These are phyloP conservation scores for Oxyscelio sp. DNA, from an alignment of 2,888 invertebrate species.

Conservation along the genomic window DNA sequence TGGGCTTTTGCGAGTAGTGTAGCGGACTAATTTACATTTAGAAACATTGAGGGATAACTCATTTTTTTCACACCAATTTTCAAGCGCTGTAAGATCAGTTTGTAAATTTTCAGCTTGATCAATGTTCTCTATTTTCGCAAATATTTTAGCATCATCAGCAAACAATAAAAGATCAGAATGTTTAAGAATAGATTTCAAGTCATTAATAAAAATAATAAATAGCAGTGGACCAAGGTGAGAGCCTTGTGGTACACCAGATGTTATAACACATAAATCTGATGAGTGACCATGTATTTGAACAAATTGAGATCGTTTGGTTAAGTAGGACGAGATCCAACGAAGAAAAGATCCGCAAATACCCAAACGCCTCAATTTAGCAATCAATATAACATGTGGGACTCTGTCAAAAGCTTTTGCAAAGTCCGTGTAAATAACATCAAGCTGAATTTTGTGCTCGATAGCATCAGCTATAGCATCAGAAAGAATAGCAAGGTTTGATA, in stretches of 20 bases:
- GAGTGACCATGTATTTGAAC: neutral
- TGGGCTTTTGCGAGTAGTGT: too few species aligned
- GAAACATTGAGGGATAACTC: too few species aligned
- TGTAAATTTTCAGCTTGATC: neutral
- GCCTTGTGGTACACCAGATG: constrained; percentile 30
- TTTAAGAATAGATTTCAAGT: neutral
- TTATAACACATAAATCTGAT: neutral
- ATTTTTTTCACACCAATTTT: neutral
- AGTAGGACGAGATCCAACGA: neutral
- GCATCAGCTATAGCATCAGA: too few species aligned
- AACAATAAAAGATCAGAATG: constrained; percentile 12
- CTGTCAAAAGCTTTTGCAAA: too few species aligned
- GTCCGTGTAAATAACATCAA: constrained; percentile 14
- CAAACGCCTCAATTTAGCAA: neutral
- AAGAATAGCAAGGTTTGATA: too few species aligned
- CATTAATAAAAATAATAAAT: constrained; percentile 27
- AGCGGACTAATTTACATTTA: too few species aligned
- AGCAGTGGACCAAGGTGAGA: constrained; percentile 32
- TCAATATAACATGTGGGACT: neutral
- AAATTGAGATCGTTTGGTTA: neutral
- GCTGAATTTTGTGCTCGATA: too few species aligned
- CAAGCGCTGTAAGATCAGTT: neutral
- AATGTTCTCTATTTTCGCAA: neutral
- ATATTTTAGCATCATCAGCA: constrained; percentile 31
- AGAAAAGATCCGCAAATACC: neutral